Conservation (phyloP, 2,797 vertebrate species). For the Cyprinodon diabolis region DNA sequence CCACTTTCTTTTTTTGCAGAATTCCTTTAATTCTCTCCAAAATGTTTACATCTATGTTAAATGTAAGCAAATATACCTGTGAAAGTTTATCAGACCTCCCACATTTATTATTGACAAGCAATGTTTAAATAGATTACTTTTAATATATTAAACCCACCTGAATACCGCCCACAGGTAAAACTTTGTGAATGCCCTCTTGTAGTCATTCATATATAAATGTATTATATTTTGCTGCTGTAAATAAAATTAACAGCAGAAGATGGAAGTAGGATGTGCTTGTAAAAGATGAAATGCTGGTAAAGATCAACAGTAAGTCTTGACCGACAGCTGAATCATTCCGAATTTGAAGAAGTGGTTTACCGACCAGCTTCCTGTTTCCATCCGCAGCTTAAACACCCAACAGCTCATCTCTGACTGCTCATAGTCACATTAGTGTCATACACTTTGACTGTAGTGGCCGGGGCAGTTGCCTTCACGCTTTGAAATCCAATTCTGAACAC, state of each 20-base stretch:
- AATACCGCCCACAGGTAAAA: neutral
- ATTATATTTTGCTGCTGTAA: neutral
- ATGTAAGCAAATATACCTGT: too few species aligned
- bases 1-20: too few species aligned
- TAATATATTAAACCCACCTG: neutral
- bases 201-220: neutral
- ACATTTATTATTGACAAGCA: too few species aligned
- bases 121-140: too few species aligned
- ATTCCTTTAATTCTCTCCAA: too few species aligned
- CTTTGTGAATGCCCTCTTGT: neutral
- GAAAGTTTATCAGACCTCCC: too few species aligned
- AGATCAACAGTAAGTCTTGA: neutral
- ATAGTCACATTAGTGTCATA: neutral
- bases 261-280: neutral
- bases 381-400: neutral
- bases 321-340: conserved; percentile 1
- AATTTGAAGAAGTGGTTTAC: conserved; percentile 39
- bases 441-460: conserved; percentile 2
- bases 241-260: neutral
- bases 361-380: conserved; percentile 34
- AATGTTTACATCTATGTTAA: too few species aligned
- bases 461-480: conserved; percentile 2
- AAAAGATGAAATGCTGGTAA: neutral
- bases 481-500: conserved; percentile 1
- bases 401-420: conserved; percentile 11